Percentiles rank a stretch among this genome's conserved stretches.
Conservation (phyloP, 1,140 invertebrate species). For the Spodoptera frugiperda region DNA sequence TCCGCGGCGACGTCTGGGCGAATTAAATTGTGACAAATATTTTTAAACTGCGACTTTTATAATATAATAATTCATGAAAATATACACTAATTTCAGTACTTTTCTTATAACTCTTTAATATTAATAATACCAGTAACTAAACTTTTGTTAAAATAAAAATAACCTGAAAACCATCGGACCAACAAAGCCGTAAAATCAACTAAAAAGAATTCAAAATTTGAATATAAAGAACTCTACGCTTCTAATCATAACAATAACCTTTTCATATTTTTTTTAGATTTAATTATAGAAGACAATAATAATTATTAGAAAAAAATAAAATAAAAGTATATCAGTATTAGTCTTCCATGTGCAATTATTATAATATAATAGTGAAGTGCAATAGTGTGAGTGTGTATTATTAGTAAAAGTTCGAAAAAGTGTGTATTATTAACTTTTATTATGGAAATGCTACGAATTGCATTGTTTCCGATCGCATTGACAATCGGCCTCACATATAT, state of each 20-base stretch:
- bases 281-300: not conserved
- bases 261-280: no score
- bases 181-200: no score
- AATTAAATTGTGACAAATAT: not conserved
- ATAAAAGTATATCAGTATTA: conserved; percentile 29
- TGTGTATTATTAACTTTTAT: conserved; percentile 39
- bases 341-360: conserved; percentile 16
- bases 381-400: conserved; percentile 40
- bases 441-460: conserved; percentile 72
- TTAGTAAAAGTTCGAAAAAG: not conserved
- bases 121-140: no score
- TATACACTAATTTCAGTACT: no score
- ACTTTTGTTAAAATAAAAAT: no score
- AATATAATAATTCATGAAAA: no score
- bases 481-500: conserved; percentile 76
- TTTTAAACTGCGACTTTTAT: not conserved
- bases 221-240: no score
- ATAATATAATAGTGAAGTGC: conserved; percentile 14
- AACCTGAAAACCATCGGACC: no score
- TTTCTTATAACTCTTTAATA: no score
- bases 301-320: not conserved
- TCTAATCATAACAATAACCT: no score
- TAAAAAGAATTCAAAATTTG: no score
- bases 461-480: conserved; percentile 71
- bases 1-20: conserved; percentile 47